phyloP scores from a whole-genome alignment of 1,140 invertebrate genomes.

The Oedothorax gibbosus region DNA sequence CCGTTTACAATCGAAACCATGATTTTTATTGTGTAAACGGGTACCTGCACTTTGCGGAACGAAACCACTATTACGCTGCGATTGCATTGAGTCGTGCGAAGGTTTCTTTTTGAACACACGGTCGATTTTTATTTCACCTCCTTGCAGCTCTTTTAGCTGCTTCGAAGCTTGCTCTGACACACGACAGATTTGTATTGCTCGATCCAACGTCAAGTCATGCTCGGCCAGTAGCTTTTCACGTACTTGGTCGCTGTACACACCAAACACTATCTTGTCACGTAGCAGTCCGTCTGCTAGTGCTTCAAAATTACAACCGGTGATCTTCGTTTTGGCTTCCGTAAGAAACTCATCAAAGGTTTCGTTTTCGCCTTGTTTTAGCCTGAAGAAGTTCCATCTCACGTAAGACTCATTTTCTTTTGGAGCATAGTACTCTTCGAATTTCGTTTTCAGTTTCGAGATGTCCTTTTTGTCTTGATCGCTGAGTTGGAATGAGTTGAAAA shows the following conservation, averaged over 20 bases:
- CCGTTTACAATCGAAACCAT: no score
- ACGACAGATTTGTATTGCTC: no score
- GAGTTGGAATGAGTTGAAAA: neutral
- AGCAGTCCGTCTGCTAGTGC: neutral
- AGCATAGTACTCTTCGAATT: neutral
- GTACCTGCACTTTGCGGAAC: no score
- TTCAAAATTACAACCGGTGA: neutral
- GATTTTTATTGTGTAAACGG: no score
- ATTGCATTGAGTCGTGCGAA: no score
- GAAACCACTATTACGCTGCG: no score
- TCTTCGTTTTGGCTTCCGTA: neutral
- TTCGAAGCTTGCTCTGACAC: no score
- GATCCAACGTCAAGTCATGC: neutral
- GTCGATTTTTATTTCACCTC: no score
- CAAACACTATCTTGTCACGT: neutral
- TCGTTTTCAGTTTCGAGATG: neutral
- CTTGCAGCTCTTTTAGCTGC: no score
- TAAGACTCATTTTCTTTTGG: neutral
- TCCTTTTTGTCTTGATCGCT: neutral
- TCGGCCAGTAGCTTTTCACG: neutral
- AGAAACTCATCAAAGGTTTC: slow-evolving; percentile 11
- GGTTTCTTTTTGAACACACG: no score
- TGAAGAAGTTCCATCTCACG: neutral
- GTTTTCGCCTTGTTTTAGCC: neutral
- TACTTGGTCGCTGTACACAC: neutral